A percentile compares a stretch with the other conserved stretches of the same genome.
These are phyloP conservation scores for Steinernema khuongi DNA, from an alignment of 1,140 invertebrate genomes.

Conservation along the genomic window DNA sequence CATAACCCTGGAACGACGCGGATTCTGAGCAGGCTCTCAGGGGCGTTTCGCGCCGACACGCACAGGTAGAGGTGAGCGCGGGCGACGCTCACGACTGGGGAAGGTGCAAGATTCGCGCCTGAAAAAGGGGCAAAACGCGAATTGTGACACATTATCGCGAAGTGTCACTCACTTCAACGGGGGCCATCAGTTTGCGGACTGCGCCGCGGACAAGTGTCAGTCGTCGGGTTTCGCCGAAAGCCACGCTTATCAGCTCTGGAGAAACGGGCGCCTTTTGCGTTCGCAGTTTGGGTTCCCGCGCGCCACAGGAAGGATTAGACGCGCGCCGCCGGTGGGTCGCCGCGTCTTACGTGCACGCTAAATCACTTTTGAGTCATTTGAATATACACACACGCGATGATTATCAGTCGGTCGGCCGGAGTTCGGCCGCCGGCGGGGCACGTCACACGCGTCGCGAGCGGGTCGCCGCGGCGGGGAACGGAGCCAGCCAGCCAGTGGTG, in stretches of 20 bases:
- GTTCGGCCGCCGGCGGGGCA: background rate
- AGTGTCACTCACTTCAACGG: conserved; percentile 8
- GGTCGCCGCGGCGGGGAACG: background rate
- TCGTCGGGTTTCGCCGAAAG: background rate
- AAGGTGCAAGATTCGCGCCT: background rate
- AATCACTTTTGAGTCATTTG: background rate
- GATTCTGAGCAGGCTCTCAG: background rate
- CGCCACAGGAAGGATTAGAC: background rate
- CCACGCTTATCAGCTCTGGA: background rate
- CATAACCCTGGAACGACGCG: conserved; percentile 2
- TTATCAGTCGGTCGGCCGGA: conserved; percentile 1
- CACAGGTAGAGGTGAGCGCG: background rate
- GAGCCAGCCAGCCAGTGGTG: background rate
- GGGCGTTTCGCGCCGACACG: background rate
- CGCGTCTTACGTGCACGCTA: background rate
- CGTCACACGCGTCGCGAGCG: conserved; percentile 5
- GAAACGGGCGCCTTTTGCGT: background rate
- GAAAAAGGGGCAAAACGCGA: background rate
- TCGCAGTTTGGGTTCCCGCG: background rate
- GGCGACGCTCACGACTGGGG: background rate
- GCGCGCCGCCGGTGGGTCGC: background rate
- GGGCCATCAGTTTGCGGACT: background rate
- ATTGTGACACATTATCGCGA: conserved; percentile 6
- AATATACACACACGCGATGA: background rate
- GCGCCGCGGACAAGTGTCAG: background rate